A percentile compares a stretch with the other conserved stretches of the same genome.
These are phyloP conservation scores for Erithacus rubecula DNA, from an alignment of 2,797 vertebrate genomes.

Conservation along the genomic window DNA sequence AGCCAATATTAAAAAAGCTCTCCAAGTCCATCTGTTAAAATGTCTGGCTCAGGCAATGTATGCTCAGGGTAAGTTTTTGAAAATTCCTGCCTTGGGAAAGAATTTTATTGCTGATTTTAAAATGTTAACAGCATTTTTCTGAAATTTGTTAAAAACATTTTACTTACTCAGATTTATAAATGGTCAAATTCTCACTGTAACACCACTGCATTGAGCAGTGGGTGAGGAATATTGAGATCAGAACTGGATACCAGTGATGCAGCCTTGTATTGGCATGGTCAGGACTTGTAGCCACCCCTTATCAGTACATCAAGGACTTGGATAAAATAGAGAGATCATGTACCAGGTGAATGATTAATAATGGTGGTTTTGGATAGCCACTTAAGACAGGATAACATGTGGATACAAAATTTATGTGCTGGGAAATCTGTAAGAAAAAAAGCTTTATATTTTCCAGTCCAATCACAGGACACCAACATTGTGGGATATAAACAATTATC, in stretches of 20 bases:
- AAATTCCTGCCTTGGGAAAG: neutral
- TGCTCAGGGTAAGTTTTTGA: neutral
- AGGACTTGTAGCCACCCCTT: neutral
- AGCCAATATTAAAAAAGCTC: neutral
- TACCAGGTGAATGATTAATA: neutral
- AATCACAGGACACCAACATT: neutral
- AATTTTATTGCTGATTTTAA: neutral
- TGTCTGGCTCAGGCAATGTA: neutral
- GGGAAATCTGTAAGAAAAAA: neutral
- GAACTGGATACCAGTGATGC: neutral
- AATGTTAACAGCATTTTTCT: neutral
- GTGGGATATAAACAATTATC: neutral
- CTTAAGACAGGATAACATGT: neutral
- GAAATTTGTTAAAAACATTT: neutral
- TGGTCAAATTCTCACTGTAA: neutral
- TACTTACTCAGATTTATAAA: neutral
- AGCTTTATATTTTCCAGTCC: neutral
- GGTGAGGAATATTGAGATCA: neutral
- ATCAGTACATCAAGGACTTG: neutral
- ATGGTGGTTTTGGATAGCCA: neutral
- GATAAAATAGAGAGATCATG: neutral
- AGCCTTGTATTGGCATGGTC: neutral
- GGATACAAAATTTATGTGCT: neutral
- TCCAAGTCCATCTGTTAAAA: constrained; percentile 3
- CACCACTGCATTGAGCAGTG: neutral